Base-by-base conservation (phyloP, 2,797 vertebrate genomes). In the Galaxias olidus region DNA sequence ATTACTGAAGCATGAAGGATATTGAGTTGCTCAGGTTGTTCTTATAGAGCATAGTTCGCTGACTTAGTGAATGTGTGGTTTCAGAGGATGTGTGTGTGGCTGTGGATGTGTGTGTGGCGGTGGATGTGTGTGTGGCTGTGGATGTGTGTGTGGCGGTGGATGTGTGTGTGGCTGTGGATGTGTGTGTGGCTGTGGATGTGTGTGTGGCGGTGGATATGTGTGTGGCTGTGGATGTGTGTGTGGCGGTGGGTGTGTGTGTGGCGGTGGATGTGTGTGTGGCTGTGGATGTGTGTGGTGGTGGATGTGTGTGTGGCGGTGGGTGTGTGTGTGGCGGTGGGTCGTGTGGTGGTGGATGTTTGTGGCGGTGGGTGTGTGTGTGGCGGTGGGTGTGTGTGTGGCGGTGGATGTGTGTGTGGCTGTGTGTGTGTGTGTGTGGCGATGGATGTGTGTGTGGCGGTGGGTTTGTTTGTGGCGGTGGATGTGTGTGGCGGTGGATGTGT, bases 101-200 rank as follows among this genome's bases (percentile, higher is more conserved):
- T 30, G 30, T 30, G 30, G 2, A 6, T 30, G 30, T 30, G 30
- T 30, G 30, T 30, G 11, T 55, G n/a, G n/a, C n/a, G n/a, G 49
- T 17, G 49, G 1, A 14, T 17, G 49, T 50, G 49, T 50, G 49
- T 50, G 49, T 50, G 49, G 15, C 14, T 50, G 49, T 50, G 49
- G 15, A 19, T 40, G 53, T 55, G 53, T 40, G 18, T 55, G 53
- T 8, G 19, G 30, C 30, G 30, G 3, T n/a, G n/a, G n/a, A n/a
- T n/a, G n/a, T n/a, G n/a, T n/a, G n/a, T n/a, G n/a, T n/a, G n/a
- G n/a, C n/a, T n/a, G 49, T 17, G 49, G 1, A 14, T 17, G 49
- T 50, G 49, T 50, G 49, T 50, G 49, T 50, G 49, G 15, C 14
- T 50, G 49, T 50, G 49, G 15, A 19, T 40, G 53, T 55, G 53